These are phyloP conservation scores for Progne subis DNA, from an alignment of 2,113 vertebrate genomes.

Conservation along the genomic window DNA sequence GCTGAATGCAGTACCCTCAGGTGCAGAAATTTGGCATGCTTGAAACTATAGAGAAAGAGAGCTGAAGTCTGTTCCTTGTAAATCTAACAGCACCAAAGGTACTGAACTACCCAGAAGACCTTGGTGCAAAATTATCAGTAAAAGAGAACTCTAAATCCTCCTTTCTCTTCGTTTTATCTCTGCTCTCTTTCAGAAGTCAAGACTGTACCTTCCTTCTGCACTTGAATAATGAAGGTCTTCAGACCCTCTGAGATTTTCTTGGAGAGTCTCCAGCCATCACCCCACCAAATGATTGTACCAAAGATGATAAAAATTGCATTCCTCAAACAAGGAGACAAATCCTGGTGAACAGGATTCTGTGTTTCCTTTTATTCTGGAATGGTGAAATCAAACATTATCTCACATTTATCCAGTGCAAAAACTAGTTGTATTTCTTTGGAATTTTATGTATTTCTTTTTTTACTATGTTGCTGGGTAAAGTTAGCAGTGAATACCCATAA, in stretches of 20 bases:
- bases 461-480: neutral
- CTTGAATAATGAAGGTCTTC: neutral
- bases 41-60: neutral
- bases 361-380: neutral
- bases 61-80: neutral
- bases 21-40: neutral
- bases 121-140: neutral
- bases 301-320: neutral
- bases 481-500: neutral
- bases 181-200: neutral
- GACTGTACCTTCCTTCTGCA: neutral
- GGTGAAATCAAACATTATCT: neutral
- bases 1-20: neutral
- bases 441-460: neutral
- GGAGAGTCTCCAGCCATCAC: neutral
- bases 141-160: neutral
- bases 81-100: neutral
- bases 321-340: neutral
- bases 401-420: neutral
- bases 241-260: neutral
- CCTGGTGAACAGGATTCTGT: neutral
- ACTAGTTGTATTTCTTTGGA: neutral
- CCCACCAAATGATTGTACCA: neutral
- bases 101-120: neutral
- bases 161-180: neutral